Evolutionary conservation across 2,113 vertebrate species (phyloP), one percentile per base, ranked within the genome.

Genomic region (Orthochromis malagaraziensis): DNA sequence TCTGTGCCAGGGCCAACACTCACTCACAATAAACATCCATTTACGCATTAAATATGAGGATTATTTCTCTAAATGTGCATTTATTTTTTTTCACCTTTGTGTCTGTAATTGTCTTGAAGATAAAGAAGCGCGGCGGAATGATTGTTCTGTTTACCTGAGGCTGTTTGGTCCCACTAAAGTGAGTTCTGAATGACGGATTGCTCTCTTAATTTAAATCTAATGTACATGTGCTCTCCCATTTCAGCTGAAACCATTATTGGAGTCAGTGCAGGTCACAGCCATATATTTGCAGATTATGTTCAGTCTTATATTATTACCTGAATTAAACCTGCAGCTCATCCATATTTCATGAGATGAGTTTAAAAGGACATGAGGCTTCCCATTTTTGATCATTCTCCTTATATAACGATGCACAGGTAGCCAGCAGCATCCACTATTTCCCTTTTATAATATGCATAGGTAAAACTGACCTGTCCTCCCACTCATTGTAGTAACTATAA

Each of bases 31-130:
- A 86, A 83, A 85, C 65, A 58, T 60, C 51, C 84, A 81, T 47
- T 51, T 40, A 53, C 35, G 16, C 79, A 81, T 86, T 58, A 86
- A 68, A 63, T 55, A 73, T 2, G 10, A 49, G 83, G 83, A 87
- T 88, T 93, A 91, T 88, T 77, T 35, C 16, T 84, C 55, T 70
- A 40, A 88, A 79, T 84, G 19, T 84, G 51, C n/a, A 26, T 84
- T 70, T 55, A 10, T 47, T 79, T 63, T 53, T 55, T 77, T 6
- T 9, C 24, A n/a, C 38, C 42, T 49, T 81, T 81, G 40, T 70
- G 65, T 38, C 17, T 83, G 40, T 85, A 80, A 73, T 88, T 86
- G 47, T 60, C 12, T 5, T 54, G 16, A 83, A 29, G 75, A 81
- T 57, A 53, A 80, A 79, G 5, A 57, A 26, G 26, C 11, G 4